These are phyloP conservation scores for Mus spicilegus DNA, from an alignment of 2,113 vertebrate genomes.

Conservation along the genomic window DNA sequence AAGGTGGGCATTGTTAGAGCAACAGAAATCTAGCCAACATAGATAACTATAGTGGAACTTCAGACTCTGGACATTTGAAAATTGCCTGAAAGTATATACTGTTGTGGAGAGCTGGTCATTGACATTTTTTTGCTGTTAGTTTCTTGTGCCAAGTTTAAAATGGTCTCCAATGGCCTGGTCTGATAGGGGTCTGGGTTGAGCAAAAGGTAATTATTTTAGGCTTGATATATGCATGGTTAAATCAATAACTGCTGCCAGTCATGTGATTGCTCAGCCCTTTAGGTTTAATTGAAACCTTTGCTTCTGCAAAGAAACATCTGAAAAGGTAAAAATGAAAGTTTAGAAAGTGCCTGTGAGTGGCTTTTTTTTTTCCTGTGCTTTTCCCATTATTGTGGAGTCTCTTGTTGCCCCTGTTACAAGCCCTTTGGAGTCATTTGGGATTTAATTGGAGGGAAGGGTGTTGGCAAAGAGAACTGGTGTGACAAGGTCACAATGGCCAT, in stretches of 20 bases:
- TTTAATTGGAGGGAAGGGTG: conserved; percentile 20
- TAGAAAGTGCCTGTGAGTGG: background rate
- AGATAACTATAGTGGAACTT: too few species aligned
- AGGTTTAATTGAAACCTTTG: conserved; percentile 62
- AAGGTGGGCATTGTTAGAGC: background rate
- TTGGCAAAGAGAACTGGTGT: background rate
- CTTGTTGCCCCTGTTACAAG: background rate
- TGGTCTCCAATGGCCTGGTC: conserved; percentile 54
- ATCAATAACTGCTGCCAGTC: conserved; percentile 59
- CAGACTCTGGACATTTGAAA: background rate
- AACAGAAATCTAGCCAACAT: background rate
- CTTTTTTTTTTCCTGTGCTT: background rate
- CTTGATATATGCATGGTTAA: conserved; percentile 56
- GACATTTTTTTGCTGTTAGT: background rate
- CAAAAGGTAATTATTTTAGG: conserved; percentile 57
- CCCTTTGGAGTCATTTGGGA: conserved; percentile 42
- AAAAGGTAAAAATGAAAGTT: conserved; percentile 67
- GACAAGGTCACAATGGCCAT: background rate
- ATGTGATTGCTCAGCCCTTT: conserved; percentile 44
- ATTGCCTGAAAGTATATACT: background rate
- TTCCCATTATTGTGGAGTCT: background rate
- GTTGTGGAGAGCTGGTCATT: background rate
- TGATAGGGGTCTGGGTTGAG: conserved; percentile 64
- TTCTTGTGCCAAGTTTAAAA: conserved; percentile 33
- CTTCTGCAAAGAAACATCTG: conserved; percentile 72